Percentiles rank a stretch among this genome's conserved stretches.
phyloP scores from a whole-genome alignment of 2,888 invertebrate genomes.

The Siphonodentalium dalli region DNA sequence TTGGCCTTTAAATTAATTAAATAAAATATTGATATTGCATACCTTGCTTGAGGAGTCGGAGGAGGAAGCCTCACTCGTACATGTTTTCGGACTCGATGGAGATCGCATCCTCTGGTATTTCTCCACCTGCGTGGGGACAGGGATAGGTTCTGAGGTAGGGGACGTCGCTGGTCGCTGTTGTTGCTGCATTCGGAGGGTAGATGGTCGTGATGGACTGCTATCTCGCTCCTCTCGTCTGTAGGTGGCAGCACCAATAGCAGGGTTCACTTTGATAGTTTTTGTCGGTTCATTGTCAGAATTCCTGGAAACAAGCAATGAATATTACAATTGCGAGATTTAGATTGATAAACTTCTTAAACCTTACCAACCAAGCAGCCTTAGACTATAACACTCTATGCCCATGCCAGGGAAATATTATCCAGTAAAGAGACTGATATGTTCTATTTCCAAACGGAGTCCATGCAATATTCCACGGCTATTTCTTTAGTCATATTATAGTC shows the following conservation, averaged over 20 bases:
- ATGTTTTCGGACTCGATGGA: slow-evolving; percentile 32
- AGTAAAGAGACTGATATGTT: too few relatives aligned
- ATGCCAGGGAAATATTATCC: too few relatives aligned
- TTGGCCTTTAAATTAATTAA: too few relatives aligned
- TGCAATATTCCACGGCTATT: too few relatives aligned
- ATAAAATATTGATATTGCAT: background rate
- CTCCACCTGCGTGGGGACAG: slow-evolving; percentile 75
- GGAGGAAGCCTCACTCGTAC: slow-evolving; percentile 17
- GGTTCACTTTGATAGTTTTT: slow-evolving; percentile 36
- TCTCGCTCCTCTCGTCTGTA: slow-evolving; percentile 37
- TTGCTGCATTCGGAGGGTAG: slow-evolving; percentile 39
- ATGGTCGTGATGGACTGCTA: slow-evolving; percentile 35
- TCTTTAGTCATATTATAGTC: too few relatives aligned
- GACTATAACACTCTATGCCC: too few relatives aligned
- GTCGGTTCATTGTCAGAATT: too few relatives aligned
- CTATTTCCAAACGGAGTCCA: too few relatives aligned
- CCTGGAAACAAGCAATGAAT: too few relatives aligned
- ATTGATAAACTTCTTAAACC: too few relatives aligned
- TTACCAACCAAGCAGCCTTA: too few relatives aligned
- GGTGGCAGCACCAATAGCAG: slow-evolving; percentile 36
- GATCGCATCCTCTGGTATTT: slow-evolving; percentile 67
- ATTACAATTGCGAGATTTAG: too few relatives aligned
- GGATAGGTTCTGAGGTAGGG: slow-evolving; percentile 74
- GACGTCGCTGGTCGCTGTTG: slow-evolving; percentile 26
- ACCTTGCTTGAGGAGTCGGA: slow-evolving; percentile 13